Evolutionary conservation across 2,113 vertebrate genomes (phyloP).

Genomic region (Mesitornis unicolor): DNA sequence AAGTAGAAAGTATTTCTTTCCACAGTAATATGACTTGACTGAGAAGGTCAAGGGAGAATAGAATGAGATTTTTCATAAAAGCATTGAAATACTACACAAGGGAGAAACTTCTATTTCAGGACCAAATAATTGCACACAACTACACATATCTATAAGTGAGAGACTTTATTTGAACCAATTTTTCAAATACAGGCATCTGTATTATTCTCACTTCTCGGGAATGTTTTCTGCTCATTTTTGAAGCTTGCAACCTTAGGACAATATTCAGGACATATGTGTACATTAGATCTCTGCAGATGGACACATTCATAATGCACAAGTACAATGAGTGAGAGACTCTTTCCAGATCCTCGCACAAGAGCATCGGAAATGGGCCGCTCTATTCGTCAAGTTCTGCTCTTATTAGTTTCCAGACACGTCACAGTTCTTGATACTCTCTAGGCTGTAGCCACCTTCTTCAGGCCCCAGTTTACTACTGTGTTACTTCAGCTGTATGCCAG

Average conservation of each 20-base stretch:
- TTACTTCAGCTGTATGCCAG: constrained; percentile 68
- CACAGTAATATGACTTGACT: neutral
- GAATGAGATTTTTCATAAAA: neutral
- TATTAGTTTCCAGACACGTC: constrained; percentile 55
- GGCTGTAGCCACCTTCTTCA: constrained; percentile 54
- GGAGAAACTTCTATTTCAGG: neutral
- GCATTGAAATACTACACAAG: neutral
- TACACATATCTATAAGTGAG: constrained; percentile 18
- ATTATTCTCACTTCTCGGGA: constrained; percentile 63
- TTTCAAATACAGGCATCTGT: constrained; percentile 67
- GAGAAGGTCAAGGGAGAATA: neutral
- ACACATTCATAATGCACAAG: constrained; percentile 68
- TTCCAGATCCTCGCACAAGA: constrained; percentile 66
- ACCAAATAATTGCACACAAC: constrained; percentile 50
- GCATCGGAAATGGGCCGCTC: constrained; percentile 66
- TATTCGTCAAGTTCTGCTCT: constrained; percentile 57
- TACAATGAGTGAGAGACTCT: constrained; percentile 69
- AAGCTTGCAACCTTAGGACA: constrained; percentile 69
- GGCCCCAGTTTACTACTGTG: constrained; percentile 34
- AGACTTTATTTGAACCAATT: constrained; percentile 67
- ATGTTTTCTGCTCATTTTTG: constrained; percentile 66
- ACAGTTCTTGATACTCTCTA: constrained; percentile 58
- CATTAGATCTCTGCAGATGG: constrained; percentile 69
- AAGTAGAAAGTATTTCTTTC: neutral
- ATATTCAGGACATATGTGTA: constrained; percentile 68